Base-by-base conservation (phyloP, 2,797 vertebrate species). In the Poecile montanus region DNA sequence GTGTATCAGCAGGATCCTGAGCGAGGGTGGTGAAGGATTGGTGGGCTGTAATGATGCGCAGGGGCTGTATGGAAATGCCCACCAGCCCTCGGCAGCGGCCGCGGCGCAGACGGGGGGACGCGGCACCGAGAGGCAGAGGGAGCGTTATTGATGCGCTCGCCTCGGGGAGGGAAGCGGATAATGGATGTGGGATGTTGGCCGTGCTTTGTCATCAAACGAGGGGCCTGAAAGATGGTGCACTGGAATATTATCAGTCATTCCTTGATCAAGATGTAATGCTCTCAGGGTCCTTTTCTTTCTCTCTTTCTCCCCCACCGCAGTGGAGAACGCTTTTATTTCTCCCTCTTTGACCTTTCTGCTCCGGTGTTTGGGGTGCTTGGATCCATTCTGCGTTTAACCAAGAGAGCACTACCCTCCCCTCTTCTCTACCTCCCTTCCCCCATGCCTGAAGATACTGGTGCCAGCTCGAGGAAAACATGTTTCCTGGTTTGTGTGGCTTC, bases 251-350 rank as follows among this genome's bases (percentile, higher is more conserved):
- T 99, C 99, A 98, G 98, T 99, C 99, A 99, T 99, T 98, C 99
- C 98, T 99, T 99, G 99, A 99, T 99, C 99, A 99, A 99, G 99
- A 99, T 98, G 98, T 99, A 99, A 98, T 98, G 98, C 98, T 97
- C 96, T 97, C 80, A 0, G 93, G 91, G 95, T 91, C 92, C 27
- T 91, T 95, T 89, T 91, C 82, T 91, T 91, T 88, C 89, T 87
- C 72, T 85, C 93, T 93, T 62, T 92, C 95, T 82, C 89, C 92
- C 93, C 95, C 85, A 61, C 94, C 0, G 3, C 88, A n/a, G 82
- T 11, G 60, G 86, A 1, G 22, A 93, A 85, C 4, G 56, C 68
- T 96, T 95, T 92, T 91, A 78, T 97, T 93, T 91, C 86, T 87
- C 77, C 79, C 84, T 85, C 93, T 93, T 68, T 93, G 94, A 95